Evolutionary conservation across 2,888 invertebrate species (phyloP), one percentile per base, ranked within the genome.

Genomic region (Alsophila aescularia): DNA sequence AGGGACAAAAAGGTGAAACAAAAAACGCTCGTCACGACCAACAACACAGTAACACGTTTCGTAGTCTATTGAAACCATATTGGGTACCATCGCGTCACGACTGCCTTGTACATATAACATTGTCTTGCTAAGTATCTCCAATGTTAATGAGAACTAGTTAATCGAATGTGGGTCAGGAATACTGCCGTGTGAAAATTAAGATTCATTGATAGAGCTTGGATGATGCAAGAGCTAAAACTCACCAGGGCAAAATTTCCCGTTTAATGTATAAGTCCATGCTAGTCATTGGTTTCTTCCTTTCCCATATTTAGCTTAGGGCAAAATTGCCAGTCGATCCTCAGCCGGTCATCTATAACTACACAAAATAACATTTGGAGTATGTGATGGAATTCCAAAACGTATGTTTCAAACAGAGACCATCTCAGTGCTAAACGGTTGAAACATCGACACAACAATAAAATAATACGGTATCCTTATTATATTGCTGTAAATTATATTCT

Each of bases 1-100:
- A 72, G 64, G 57, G 73, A 63, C 75, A 85, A 85, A 87, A 87
- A 83, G 73, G 62, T 64, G 42, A 58, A 48, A 65, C 64, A 65
- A 65, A 58, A 64, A 66, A 58, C 53, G 62, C 54, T 58, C 53
- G 64, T 61, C 67, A 67, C 67, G 67, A 64, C 44, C 53, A 60
- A 62, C 59, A 59, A 55, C 44, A 60, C 44, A 34, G 58, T 52
- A 56, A 52, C 50, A 53, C 50, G 52, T 47, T 58, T 47, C 43
- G 45, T 40, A 58, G 47, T 51, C 60, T 63, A 63, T 58, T 57
- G 55, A 63, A 64, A 58, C 63, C 58, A 63, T 65, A 64, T 64
- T 64, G 54, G 62, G 66, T 56, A 55, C 52, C 57, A 58, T 63
- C 65, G 44, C 59, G 60, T 55, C 55, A 50, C 49, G 63, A 62